Conservation (phyloP, 2,888 invertebrate genomes). For the Plebejus argus region DNA sequence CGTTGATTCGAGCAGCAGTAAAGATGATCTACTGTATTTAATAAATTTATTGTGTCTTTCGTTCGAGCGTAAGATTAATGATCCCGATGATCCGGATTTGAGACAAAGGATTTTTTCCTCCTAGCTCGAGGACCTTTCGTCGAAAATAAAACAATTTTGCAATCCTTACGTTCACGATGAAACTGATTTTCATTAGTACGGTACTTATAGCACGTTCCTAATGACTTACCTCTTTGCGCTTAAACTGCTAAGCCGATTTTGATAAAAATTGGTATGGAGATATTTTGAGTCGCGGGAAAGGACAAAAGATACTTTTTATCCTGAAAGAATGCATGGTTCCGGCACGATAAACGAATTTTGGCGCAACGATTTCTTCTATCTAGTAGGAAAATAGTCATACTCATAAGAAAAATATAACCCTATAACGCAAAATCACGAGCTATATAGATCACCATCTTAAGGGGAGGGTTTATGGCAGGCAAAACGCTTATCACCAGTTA, state of each 20-base stretch:
- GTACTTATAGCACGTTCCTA: neutral
- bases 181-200: neutral
- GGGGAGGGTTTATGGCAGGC: neutral
- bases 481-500: constrained; percentile 7
- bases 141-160: neutral
- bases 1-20: too few species aligned
- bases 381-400: neutral
- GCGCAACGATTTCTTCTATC: too few species aligned
- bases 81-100: constrained; percentile 37
- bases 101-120: constrained; percentile 37
- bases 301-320: too few species aligned
- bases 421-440: neutral
- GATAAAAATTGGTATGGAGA: too few species aligned
- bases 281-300: too few species aligned
- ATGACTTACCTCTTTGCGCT: neutral
- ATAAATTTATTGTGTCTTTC: neutral
- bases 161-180: neutral
- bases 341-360: too few species aligned
- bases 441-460: neutral
- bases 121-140: neutral
- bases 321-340: too few species aligned
- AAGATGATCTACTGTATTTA: neutral
- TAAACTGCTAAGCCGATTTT: too few species aligned
- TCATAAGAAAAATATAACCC: neutral
- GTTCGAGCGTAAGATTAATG: constrained; percentile 41